Base-by-base conservation (phyloP, 2,888 invertebrate genomes). In the Campopleginae sp. region DNA sequence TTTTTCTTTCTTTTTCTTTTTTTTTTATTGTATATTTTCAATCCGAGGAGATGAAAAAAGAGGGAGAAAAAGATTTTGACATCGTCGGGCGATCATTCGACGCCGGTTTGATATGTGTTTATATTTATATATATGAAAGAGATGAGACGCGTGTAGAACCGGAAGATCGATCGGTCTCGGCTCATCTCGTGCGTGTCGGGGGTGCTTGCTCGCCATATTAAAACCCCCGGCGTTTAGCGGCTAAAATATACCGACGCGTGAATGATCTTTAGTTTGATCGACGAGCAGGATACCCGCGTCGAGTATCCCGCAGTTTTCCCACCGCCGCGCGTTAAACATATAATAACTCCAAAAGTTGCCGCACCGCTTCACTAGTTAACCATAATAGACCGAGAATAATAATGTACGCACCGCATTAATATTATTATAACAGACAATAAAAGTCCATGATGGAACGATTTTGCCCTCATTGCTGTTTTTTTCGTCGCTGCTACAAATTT, bases 171-270 rank as follows among this genome's bases (percentile, higher is more conserved):
- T 82, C 85, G 82, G 79, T 85, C 66, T 79, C 72, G 61, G 66
- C 76, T 80, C 76, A 85, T 70, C 76, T 85, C 79, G 82, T 85
- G 82, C 82, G 85, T 82, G 82, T 85, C 79, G 46, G 51, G 44
- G 71, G 58, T 71, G 63, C 79, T 74, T 76, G 78, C 82, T 82
- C 85, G 66, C 82, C 78, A 79, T 85, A 82, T 82, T 82, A 74
- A 80, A 82, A 79, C 75, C 79, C 76, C 74, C 77, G 80, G 54
- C 76, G 82, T 85, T 83, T 82, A 82, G 65, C 66, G 70, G 80
- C 82, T 82, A 82, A 85, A 82, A 85, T 85, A 85, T 85, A 82
- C 82, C 76, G 82, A 85, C 85, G 80, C 80, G 85, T 76, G 79
- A 85, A 85, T 85, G 85, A 85, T 85, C 82, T 66, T 33, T 65